Evolutionary conservation across 2,888 invertebrate genomes (phyloP), one percentile per base, ranked within the genome.

Genomic region (Drosophila diplacantha): DNA sequence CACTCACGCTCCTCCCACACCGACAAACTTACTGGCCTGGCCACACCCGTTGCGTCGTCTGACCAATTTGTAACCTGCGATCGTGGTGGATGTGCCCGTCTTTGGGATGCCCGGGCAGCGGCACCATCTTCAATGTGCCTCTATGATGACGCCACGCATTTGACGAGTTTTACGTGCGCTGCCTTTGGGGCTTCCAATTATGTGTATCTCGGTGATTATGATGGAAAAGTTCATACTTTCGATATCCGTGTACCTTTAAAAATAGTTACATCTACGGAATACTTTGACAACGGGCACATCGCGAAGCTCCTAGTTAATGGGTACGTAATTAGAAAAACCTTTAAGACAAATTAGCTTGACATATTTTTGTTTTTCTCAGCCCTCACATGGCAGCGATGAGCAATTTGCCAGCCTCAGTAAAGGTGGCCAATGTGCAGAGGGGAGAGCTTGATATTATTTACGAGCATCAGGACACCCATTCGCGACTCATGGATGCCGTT

Each of bases 211-310:
- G 80, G 80, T 3, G 80, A 80, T 52, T 71, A 55, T 34, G 83
- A 80, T 55, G 80, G 80, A 5, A 66, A 69, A 8, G 76, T 83
- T 1, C 76, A 83, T n/a, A 72, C 74, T 0, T 6, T 80, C 9
- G 80, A 80, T 14, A 55, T 70, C 9, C 76, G 80, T 6, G 53
- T 64, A 12, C 74, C 80, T 4, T 9, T 44, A 16, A 59, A 69
- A n/a, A 16, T 78, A 5, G 57, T 64, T 20, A 53, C 60, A 37
- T 73, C 72, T 5, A 31, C 50, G 24, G 2, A 37, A 6, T 83
- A 73, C 31, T 80, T 81, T 24, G 43, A 52, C 1, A 43, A 67
- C 0, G 64, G 70, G 0, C 31, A 69, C 29, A 70, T 83, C 2
- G 53, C 79, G 0, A 66, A 56, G 9, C 38, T 80, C 2, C 32